Percentiles rank a stretch among this genome's conserved stretches.
phyloP scores from a whole-genome alignment of 2,888 invertebrate species.

The Hyppa rectilinea region DNA sequence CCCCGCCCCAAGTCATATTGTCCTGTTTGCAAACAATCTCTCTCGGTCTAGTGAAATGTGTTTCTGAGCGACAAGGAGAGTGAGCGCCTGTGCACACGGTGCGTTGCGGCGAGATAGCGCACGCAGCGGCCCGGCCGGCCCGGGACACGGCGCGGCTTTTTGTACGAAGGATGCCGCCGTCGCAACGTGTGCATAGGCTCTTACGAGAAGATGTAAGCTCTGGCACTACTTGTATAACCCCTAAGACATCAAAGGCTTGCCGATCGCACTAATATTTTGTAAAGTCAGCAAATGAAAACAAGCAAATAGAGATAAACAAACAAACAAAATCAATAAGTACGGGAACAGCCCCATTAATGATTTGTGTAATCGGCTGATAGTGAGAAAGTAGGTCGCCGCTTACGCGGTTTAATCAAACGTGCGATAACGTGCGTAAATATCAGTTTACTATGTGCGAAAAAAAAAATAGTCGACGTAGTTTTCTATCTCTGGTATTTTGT shows the following conservation, averaged over 20 bases:
- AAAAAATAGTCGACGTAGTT: background rate
- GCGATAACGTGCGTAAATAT: conserved; percentile 43
- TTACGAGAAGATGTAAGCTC: background rate
- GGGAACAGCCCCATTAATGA: conserved; percentile 43
- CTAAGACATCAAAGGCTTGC: background rate
- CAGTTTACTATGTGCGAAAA: conserved; percentile 16
- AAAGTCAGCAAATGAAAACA: conserved; percentile 19
- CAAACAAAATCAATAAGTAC: conserved; percentile 20
- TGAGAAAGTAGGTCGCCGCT: conserved; percentile 54
- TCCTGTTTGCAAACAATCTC: background rate
- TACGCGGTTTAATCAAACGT: conserved; percentile 45
- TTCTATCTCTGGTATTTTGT: no score
- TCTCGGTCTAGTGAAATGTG: background rate
- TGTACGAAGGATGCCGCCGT: no score
- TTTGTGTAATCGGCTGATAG: conserved; percentile 54
- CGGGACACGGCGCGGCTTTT: no score
- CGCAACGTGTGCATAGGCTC: no score
- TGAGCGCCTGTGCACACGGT: no score
- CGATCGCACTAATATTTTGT: conserved; percentile 8
- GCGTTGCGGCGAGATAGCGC: no score
- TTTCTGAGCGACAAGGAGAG: background rate
- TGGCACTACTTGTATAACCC: background rate
- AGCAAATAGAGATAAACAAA: conserved; percentile 23
- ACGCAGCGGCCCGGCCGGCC: no score
- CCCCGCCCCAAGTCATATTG: background rate